Evolutionary conservation across 2,888 invertebrate genomes (phyloP), one percentile per base, ranked within the genome.

Genomic region (Ephialtes manifestator): DNA sequence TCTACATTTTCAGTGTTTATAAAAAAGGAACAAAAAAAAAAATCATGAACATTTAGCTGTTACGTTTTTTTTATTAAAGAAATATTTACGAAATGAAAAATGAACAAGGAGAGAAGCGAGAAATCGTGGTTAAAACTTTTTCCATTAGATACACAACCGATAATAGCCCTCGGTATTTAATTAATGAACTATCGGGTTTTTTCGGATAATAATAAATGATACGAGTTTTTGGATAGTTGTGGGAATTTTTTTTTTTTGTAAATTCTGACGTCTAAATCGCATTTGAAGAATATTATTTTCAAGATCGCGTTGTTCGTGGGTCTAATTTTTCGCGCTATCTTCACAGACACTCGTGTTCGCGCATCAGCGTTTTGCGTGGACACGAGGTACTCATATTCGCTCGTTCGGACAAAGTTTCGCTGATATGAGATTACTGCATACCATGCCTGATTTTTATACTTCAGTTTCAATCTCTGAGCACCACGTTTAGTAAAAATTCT

Each of bases 1-100:
- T 92, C 91, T 92, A 90, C 91, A 93, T 93, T 92, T 91, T 91
- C 90, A 92, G 90, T 92, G 90, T 93, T 92, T 92, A 92, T 91
- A 91, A 91, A 87, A 74, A 74, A 80, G 18, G 60, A 77, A 58
- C 51, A 79, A 71, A 46, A 76, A 75, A 76, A 75, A 70, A 75
- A 65, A 28, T 35, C 39, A 67, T 13, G 53, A 65, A 51, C 31
- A 53, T 74, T 91, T 90, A 92, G 90, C 90, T 91, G 91, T 92
- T 92, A 91, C 90, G 89, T 91, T 89, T 91, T 91, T 91, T 90
- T 91, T 91, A 28, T 46, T 13, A 68, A 91, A 90, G 89, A 90
- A 90, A 91, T 89, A 90, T 92, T 92, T 90, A 90, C 88, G 87
- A 90, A 53, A 28, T 70, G 71, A 71, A 71, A 71, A 82, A 46